These are phyloP conservation scores for Psammodynastes pulverulentus DNA, from an alignment of 2,113 vertebrate species.

Conservation along the genomic window DNA sequence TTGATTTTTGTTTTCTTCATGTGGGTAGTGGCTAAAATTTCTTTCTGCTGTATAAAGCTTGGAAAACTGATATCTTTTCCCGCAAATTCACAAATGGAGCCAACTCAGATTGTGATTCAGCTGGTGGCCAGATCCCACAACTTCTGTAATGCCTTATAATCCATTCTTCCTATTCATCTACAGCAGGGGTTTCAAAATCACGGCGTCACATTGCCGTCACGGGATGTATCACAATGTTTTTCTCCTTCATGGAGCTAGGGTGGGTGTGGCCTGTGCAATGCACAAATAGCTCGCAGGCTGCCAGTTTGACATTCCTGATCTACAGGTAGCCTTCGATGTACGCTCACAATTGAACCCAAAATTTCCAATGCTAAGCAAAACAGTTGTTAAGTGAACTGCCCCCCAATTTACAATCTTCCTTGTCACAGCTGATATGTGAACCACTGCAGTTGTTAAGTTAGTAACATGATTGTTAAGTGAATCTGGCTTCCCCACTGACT, in stretches of 20 bases:
- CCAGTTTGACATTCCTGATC: too few species aligned
- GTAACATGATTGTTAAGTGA: not conserved
- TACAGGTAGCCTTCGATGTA: not conserved
- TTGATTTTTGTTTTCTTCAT: constrained; percentile 37
- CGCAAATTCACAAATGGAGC: not conserved
- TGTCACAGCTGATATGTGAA: not conserved
- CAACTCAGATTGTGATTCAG: not conserved
- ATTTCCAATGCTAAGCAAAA: not conserved
- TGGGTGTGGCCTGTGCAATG: too few species aligned
- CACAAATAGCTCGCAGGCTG: too few species aligned
- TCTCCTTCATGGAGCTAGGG: too few species aligned
- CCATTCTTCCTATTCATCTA: not conserved
- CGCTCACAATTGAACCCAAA: not conserved
- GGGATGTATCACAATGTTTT: not conserved
- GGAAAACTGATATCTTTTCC: not conserved
- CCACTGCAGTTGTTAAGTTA: not conserved
- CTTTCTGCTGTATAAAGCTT: constrained; percentile 44
- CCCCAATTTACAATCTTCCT: not conserved
- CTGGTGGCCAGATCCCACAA: not conserved
- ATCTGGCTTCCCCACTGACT: not conserved
- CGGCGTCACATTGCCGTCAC: too few species aligned
- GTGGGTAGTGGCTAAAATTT: constrained; percentile 41
- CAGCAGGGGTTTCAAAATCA: too few species aligned
- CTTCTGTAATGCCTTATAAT: not conserved
- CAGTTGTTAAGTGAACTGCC: not conserved